Evolutionary conservation across 2,888 invertebrate species (phyloP).

Genomic region (Macrosiphum euphorbiae): DNA sequence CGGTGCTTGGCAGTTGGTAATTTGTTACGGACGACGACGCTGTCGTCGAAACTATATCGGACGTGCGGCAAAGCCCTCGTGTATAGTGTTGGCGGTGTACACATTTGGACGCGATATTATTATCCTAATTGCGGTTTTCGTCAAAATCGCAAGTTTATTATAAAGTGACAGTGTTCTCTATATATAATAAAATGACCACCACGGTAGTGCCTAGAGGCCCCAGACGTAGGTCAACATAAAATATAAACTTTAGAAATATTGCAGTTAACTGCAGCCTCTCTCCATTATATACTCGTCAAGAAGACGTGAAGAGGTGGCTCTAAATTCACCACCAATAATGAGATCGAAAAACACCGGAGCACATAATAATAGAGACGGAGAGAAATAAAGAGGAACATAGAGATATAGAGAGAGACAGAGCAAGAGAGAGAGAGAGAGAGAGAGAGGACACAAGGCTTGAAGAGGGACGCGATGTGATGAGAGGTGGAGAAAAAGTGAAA

Average conservation of each 20-base stretch:
- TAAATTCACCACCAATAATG: not conserved
- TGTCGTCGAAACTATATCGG: not conserved
- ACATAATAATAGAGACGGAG: not conserved
- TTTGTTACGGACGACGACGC: not conserved
- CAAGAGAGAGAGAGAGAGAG: not conserved
- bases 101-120: not conserved
- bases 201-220: not conserved
- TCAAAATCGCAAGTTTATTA: slow-evolving; percentile 1
- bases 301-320: not conserved
- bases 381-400: not conserved
- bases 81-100: not conserved
- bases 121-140: slow-evolving; percentile 25
- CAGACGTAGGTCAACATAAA: not conserved
- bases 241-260: not conserved
- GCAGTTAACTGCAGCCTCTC: not conserved
- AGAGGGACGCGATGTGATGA: not conserved
- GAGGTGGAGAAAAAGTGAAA: not conserved
- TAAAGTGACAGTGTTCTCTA: not conserved
- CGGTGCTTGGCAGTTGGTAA: slow-evolving; percentile 15
- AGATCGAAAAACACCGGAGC: not conserved
- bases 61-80: not conserved
- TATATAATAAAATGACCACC: not conserved
- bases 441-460: not conserved
- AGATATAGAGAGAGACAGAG: not conserved
- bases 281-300: not conserved